Base-by-base conservation (phyloP, 2,888 invertebrate species). In the Nomada fucata region DNA sequence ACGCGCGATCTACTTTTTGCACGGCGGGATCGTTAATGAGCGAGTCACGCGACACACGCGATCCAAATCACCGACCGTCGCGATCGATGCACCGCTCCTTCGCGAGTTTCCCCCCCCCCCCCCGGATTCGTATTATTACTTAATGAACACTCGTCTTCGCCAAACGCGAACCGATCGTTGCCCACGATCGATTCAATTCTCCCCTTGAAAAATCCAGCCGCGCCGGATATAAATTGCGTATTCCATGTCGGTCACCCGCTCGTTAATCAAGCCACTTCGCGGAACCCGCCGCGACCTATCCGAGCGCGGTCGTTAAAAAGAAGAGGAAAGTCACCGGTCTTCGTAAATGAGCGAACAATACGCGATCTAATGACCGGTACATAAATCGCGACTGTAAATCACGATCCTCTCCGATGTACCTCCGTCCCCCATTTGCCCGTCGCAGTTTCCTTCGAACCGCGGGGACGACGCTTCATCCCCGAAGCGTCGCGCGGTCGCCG, bases 41-140 rank as follows among this genome's bases (percentile, higher is more conserved):
- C 53, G 80, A 84, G 86, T 87, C 87, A 88, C 87, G 88, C 88
- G 84, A 87, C 78, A 69, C 79, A 75, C 83, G 85, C 78, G 85
- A 76, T 26, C 84, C 64, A 44, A 85, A 75, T 65, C 73, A 52
- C 61, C 61, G 69, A 52, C 71, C 80, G 76, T 69, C 64, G 53
- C 68, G 72, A 79, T 82, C 83, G 73, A 74, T 65, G 53, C 68
- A 59, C 61, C 50, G 55, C 15, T 74, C 53, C 53, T 69, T 29
- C 72, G 75, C 55, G 53, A 50, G 73, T 73, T 76, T 72, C 23
- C 0, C 23, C 23, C 23, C 1, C 1, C 23, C 23, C 0, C 23
- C 23, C 23, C n/a, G 2, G n/a, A n/a, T 53, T 9, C 5, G 53
- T 53, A n/a, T 53, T 53, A n/a, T n/a, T 10, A n/a, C 26, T 47